phyloP scores from a whole-genome alignment of 2,113 vertebrate species.

The Sinosuthora webbiana region DNA sequence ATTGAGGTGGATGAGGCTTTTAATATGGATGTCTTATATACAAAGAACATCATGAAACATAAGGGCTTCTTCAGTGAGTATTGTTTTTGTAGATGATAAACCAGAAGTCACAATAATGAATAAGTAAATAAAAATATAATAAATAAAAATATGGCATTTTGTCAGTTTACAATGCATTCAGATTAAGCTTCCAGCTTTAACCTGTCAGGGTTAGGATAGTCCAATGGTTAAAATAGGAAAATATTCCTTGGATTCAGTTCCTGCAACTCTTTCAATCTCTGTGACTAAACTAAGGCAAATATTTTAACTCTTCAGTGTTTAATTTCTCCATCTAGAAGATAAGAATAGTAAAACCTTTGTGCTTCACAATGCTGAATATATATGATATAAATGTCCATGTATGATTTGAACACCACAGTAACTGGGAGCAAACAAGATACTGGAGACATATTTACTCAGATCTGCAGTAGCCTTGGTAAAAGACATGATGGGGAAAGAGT shows the following conservation, averaged over 20 bases:
- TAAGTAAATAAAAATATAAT: not conserved
- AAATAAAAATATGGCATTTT: not conserved
- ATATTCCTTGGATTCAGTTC: not conserved
- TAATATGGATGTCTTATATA: not conserved
- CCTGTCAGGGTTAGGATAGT: not conserved
- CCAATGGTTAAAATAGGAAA: not conserved
- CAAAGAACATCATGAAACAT: not conserved
- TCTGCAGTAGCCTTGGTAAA: not conserved
- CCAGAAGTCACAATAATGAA: not conserved
- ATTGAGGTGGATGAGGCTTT: not conserved
- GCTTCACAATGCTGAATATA: not conserved
- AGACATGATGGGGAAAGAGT: not conserved
- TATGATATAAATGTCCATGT: fast-evolving
- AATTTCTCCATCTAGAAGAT: not conserved
- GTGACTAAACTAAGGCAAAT: not conserved
- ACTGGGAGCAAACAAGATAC: not conserved
- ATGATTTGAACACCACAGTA: not conserved
- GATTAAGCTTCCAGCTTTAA: not conserved
- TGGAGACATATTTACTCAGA: not conserved
- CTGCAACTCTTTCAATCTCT: not conserved
- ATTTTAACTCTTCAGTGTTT: not conserved
- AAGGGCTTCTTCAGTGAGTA: not conserved
- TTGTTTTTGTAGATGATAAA: not conserved
- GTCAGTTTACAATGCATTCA: not conserved
- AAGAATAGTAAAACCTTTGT: not conserved